Evolutionary conservation across 2,888 invertebrate genomes (phyloP).

Genomic region (Scaptomyza tumidula): DNA sequence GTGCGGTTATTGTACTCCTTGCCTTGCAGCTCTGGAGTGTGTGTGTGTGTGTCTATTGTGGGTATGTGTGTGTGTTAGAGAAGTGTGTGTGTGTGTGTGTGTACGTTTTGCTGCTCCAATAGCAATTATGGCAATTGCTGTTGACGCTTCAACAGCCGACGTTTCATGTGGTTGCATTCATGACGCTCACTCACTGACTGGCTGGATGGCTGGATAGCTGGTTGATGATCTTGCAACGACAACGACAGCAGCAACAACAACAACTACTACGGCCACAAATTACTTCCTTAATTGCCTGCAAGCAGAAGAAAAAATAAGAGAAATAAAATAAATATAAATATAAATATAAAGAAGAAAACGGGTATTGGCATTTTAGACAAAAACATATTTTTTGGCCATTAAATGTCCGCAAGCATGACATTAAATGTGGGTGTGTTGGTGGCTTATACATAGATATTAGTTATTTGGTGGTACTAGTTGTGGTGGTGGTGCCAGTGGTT

Average conservation of each 20-base stretch:
- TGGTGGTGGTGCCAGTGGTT: neutral
- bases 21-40: constrained; percentile 42
- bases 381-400: constrained; percentile 37
- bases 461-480: neutral
- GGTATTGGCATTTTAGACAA: constrained; percentile 36
- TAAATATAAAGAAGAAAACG: constrained; percentile 37
- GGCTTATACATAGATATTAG: constrained; percentile 3
- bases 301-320: constrained; percentile 44
- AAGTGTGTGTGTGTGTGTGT: constrained; percentile 17
- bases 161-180: constrained; percentile 76
- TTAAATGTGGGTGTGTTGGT: constrained; percentile 51
- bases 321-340: constrained; percentile 21
- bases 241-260: constrained; percentile 41
- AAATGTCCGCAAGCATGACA: constrained; percentile 41
- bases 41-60: constrained; percentile 13
- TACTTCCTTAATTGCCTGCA: constrained; percentile 80
- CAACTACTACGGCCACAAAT: constrained; percentile 62
- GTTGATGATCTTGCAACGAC: constrained; percentile 59
- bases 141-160: constrained; percentile 77
- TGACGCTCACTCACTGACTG: constrained; percentile 38
- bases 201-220: constrained; percentile 40
- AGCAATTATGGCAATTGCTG: constrained; percentile 79
- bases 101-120: constrained; percentile 65
- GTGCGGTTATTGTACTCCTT: constrained; percentile 81
- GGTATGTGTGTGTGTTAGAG: constrained; percentile 16